Evolutionary conservation across 2,888 invertebrate genomes (phyloP).

Genomic region (Calameuta pallipes): DNA sequence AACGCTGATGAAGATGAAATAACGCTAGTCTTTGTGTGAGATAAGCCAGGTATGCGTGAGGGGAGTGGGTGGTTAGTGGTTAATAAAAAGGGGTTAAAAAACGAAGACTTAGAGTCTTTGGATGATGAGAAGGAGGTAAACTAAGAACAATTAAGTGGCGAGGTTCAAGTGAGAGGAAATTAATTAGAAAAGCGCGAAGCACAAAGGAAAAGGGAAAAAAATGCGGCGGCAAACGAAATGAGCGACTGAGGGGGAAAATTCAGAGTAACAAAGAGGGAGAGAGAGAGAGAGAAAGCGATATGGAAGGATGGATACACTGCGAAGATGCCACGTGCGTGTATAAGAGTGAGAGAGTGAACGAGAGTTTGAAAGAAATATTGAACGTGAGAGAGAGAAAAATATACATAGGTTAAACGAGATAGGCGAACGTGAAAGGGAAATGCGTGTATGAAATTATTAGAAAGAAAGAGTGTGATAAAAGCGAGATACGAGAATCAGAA

Average conservation of each 20-base stretch:
- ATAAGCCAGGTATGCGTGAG: slow-evolving; percentile 41
- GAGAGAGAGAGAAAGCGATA: slow-evolving; percentile 18
- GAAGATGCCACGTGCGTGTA: background rate
- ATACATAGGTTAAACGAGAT: slow-evolving; percentile 16
- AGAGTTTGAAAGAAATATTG: slow-evolving; percentile 33
- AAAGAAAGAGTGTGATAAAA: background rate
- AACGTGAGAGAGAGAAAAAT: slow-evolving; percentile 17
- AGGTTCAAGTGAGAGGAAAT: background rate
- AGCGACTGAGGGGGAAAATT: background rate
- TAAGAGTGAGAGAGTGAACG: slow-evolving; percentile 31
- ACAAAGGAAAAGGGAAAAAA: background rate
- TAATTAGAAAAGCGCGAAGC: background rate
- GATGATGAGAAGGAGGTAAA: background rate
- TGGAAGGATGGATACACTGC: slow-evolving; percentile 12
- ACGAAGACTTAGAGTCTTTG: slow-evolving; percentile 1
- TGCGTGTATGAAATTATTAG: background rate
- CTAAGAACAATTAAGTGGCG: background rate
- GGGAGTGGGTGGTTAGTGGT: slow-evolving; percentile 53
- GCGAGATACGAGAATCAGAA: background rate
- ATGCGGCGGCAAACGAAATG: slow-evolving; percentile 8
- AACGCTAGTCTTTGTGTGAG: slow-evolving; percentile 61
- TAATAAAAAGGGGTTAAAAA: slow-evolving; percentile 37
- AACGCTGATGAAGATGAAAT: slow-evolving; percentile 24
- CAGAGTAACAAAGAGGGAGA: slow-evolving; percentile 16
- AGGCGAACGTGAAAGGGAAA: background rate